phyloP scores from a whole-genome alignment of 1,140 invertebrate species.

The Dinoponera quadriceps region DNA sequence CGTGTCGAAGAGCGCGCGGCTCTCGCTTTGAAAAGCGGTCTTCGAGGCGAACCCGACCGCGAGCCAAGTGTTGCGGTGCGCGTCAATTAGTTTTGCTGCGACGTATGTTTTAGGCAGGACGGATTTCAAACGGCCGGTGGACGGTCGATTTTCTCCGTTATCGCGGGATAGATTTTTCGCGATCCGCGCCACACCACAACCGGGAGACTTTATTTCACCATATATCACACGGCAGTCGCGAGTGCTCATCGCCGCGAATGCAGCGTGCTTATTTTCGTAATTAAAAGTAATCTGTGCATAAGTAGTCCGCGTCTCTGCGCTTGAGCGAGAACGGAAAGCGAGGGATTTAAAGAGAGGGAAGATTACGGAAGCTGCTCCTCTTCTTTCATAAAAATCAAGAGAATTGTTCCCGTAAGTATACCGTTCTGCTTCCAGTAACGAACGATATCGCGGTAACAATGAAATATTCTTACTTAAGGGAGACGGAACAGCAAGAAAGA shows the following conservation, averaged over 20 bases:
- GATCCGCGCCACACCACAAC: too few species aligned
- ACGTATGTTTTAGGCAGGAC: not conserved
- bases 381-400: conserved; percentile 54
- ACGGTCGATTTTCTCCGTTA: too few species aligned
- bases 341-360: conserved; percentile 24
- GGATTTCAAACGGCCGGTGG: not conserved
- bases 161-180: too few species aligned
- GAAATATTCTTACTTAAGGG: conserved; percentile 39
- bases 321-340: not conserved
- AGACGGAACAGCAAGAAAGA: not conserved
- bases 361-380: conserved; percentile 34
- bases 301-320: not conserved
- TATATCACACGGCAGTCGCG: not conserved
- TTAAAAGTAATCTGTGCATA: conserved; percentile 19
- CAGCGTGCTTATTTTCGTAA: not conserved
- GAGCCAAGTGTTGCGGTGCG: conserved; percentile 22
- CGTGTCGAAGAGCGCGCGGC: not conserved
- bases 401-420: conserved; percentile 41
- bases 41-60: conserved; percentile 28
- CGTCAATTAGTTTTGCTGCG: not conserved
- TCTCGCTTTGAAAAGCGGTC: conserved; percentile 25
- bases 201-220: not conserved
- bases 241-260: not conserved
- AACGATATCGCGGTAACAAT: conserved; percentile 25
- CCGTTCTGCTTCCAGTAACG: conserved; percentile 8